phyloP scores from a whole-genome alignment of 2,888 invertebrate species.

The Epinotia nisella region DNA sequence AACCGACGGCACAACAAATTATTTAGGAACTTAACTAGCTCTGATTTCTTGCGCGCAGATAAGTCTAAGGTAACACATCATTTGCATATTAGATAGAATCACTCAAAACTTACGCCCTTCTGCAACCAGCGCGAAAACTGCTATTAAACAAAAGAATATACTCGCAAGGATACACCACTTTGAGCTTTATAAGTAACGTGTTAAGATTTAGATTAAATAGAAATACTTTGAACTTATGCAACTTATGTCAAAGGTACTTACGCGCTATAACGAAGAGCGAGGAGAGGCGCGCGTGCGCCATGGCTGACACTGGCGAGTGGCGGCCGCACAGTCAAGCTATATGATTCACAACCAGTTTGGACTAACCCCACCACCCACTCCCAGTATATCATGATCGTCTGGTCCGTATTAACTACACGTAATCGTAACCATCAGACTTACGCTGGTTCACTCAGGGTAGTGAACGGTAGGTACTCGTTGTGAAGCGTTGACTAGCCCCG shows the following conservation, averaged over 20 bases:
- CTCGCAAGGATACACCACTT: constrained; percentile 10
- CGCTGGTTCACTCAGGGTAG: no score
- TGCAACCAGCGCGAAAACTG: neutral
- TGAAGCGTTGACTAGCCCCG: neutral
- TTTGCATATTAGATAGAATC: neutral
- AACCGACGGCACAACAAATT: constrained; percentile 3
- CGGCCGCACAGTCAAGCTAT: constrained; percentile 47
- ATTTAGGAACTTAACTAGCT: constrained; percentile 11
- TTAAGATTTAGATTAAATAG: neutral
- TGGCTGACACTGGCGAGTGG: constrained; percentile 56
- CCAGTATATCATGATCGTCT: neutral
- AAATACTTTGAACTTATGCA: neutral
- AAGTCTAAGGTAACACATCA: constrained; percentile 1
- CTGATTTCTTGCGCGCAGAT: constrained; percentile 15
- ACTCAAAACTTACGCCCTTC: neutral
- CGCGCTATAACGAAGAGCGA: constrained; percentile 76
- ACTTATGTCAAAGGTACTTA: constrained; percentile 58
- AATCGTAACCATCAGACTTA: constrained; percentile 2
- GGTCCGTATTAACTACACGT: neutral
- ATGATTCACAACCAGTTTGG: neutral
- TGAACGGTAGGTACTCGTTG: neutral
- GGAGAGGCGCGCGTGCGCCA: constrained; percentile 63
- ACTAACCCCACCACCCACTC: neutral
- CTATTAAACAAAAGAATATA: constrained; percentile 4
- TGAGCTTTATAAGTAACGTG: neutral